These are phyloP conservation scores for Ornithorhynchus anatinus DNA, from an alignment of 2,113 vertebrate species.

Conservation along the genomic window DNA sequence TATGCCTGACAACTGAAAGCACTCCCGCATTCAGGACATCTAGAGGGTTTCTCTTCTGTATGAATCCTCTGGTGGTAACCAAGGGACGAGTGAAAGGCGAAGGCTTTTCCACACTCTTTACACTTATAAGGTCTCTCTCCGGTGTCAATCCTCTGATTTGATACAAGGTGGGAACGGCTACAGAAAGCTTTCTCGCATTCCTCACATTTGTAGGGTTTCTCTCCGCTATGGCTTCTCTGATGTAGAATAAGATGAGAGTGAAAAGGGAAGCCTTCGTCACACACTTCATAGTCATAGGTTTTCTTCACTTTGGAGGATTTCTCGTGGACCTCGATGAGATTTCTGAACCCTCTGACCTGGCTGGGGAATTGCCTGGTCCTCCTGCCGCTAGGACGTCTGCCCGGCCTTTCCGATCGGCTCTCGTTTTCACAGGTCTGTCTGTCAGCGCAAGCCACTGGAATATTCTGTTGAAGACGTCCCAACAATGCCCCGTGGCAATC, in stretches of 20 bases:
- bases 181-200: slow-evolving; percentile 59
- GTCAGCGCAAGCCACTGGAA: too few relatives aligned
- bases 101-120: slow-evolving; percentile 55
- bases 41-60: slow-evolving; percentile 56
- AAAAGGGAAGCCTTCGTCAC: slow-evolving; percentile 49
- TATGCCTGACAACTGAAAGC: slow-evolving; percentile 54
- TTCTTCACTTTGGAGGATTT: slow-evolving; percentile 55
- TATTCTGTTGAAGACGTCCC: too few relatives aligned
- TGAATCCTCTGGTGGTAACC: slow-evolving; percentile 54
- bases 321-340: too few relatives aligned
- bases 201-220: slow-evolving; percentile 56
- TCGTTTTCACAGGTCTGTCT: too few relatives aligned
- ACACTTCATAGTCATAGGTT: slow-evolving; percentile 44
- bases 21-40: slow-evolving; percentile 55
- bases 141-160: slow-evolving; percentile 59
- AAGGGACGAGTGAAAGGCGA: slow-evolving; percentile 48
- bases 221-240: slow-evolving; percentile 50
- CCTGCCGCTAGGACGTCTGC: too few relatives aligned
- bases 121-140: slow-evolving; percentile 56
- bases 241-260: slow-evolving; percentile 51
- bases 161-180: slow-evolving; percentile 46
- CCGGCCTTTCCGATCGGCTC: too few relatives aligned
- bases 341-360: too few relatives aligned
- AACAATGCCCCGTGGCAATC: too few relatives aligned
- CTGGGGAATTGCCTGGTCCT: too few relatives aligned